Evolutionary conservation across 2,797 vertebrate genomes (phyloP).

Genomic region (Sebastes vulpes): DNA sequence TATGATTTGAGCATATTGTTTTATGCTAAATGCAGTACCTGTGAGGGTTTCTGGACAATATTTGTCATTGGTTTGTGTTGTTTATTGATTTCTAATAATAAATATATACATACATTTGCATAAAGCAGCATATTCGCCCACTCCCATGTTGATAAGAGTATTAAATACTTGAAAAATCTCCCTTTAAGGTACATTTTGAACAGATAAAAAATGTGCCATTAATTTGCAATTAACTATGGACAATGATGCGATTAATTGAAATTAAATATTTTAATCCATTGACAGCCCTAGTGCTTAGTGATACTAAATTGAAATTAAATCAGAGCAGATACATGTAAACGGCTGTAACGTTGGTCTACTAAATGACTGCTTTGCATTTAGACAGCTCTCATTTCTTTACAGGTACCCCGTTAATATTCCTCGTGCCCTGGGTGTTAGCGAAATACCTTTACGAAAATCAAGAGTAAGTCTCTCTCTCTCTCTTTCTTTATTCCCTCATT

Average conservation of each 20-base stretch:
- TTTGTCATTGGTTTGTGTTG: no score
- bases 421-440: slow-evolving; percentile 90
- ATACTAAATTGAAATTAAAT: not conserved
- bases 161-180: no score
- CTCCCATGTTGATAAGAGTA: no score
- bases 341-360: not conserved
- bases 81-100: no score
- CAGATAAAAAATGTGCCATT: not conserved
- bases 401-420: slow-evolving; percentile 94
- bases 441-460: slow-evolving; percentile 94
- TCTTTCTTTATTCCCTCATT: not conserved
- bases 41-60: no score
- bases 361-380: slow-evolving; percentile 17
- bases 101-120: no score
- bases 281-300: not conserved
- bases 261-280: not conserved
- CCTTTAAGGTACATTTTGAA: not conserved
- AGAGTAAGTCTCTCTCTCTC: slow-evolving; percentile 87
- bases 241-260: no score
- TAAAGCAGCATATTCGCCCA: no score
- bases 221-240: not conserved
- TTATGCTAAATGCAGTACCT: no score
- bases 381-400: slow-evolving; percentile 45
- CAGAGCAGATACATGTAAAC: not conserved
- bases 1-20: no score